phyloP scores from a whole-genome alignment of 2,888 invertebrate species.

The Boloria euphrosyne region DNA sequence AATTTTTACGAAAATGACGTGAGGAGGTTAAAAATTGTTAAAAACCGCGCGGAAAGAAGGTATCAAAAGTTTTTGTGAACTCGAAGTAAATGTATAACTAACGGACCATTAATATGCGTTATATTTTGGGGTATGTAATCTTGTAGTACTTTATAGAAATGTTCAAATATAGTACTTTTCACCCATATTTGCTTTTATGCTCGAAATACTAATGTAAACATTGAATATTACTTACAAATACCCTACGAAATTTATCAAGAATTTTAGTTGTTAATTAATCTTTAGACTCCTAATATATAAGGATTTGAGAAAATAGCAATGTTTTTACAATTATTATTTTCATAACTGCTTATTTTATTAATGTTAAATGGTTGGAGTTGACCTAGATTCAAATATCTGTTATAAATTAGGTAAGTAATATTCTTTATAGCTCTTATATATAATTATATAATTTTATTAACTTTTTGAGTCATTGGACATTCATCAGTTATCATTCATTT shows the following conservation, averaged over 20 bases:
- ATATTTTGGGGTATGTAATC: constrained; percentile 18
- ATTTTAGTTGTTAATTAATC: neutral
- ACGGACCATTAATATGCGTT: constrained; percentile 2
- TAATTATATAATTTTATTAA: too few species aligned
- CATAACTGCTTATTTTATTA: constrained; percentile 1
- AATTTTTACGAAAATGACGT: neutral
- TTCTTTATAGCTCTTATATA: constrained; percentile 2
- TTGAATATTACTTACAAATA: too few species aligned
- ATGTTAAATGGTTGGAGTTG: constrained; percentile 5
- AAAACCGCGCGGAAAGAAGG: constrained; percentile 18
- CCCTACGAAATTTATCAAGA: too few species aligned
- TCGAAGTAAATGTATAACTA: neutral
- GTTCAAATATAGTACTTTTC: neutral
- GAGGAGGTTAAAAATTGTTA: constrained; percentile 6
- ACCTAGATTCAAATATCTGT: constrained; percentile 6
- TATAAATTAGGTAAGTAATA: neutral
- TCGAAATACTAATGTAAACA: too few species aligned
- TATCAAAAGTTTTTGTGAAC: constrained; percentile 9
- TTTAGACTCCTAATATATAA: neutral
- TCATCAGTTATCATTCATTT: too few species aligned
- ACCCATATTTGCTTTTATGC: neutral
- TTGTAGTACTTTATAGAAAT: neutral
- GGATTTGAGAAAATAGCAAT: neutral
- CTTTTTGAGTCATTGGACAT: too few species aligned
- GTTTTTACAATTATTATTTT: neutral